Percentiles rank a stretch among this genome's conserved stretches.
Evolutionary conservation across 2,888 invertebrate species (phyloP).

Genomic region (Cistogaster globosa): DNA sequence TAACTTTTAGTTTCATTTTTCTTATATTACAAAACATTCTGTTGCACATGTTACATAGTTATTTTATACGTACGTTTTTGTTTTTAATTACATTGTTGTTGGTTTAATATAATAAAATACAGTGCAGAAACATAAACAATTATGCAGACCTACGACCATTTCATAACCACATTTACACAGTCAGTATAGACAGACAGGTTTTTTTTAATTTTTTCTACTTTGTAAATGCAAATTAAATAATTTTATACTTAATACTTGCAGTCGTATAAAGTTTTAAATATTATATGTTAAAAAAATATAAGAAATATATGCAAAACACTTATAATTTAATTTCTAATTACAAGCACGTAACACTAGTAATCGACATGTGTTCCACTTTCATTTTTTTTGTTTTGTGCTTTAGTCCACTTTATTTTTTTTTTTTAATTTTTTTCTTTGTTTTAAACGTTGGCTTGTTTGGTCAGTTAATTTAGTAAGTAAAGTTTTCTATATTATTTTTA

Average conservation of each 20-base stretch:
- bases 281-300: slow-evolving; percentile 14
- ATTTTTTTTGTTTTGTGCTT: slow-evolving; percentile 58
- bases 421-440: slow-evolving; percentile 22
- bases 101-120: slow-evolving; percentile 9
- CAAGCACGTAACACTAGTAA: slow-evolving; percentile 68
- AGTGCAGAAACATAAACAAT: slow-evolving; percentile 17
- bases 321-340: slow-evolving; percentile 67
- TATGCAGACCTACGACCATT: slow-evolving; percentile 42
- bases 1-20: slow-evolving; percentile 62
- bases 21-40: slow-evolving; percentile 68
- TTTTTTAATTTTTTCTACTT: not conserved
- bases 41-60: slow-evolving; percentile 21
- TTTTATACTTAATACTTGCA: slow-evolving; percentile 48
- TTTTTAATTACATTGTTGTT: slow-evolving; percentile 27
- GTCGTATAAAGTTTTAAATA: slow-evolving; percentile 19
- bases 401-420: slow-evolving; percentile 52
- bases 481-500: slow-evolving; percentile 29
- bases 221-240: slow-evolving; percentile 60
- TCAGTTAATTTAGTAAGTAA: slow-evolving; percentile 40
- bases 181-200: not conserved
- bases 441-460: not conserved
- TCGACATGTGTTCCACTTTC: slow-evolving; percentile 72
- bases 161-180: slow-evolving; percentile 21
- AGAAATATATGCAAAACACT: slow-evolving; percentile 49
- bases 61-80: not conserved